Base-by-base conservation (phyloP, 1,140 invertebrate species). In the Hydropsyche tenuis region DNA sequence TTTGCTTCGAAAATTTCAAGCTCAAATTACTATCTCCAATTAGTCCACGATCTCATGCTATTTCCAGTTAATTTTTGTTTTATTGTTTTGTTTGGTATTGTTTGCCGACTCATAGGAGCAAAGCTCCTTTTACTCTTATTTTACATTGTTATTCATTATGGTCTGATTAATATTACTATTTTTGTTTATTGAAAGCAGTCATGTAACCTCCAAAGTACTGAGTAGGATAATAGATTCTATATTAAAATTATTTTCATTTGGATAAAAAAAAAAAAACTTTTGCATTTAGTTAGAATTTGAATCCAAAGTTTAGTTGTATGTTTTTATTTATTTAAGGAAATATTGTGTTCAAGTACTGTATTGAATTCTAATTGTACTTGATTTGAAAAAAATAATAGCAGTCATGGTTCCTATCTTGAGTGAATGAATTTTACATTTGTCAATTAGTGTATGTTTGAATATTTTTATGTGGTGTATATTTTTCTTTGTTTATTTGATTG, bases 391-490 rank as follows among this genome's bases (percentile, higher is more conserved):
- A 82, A 82, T 85, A 85, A 81, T 82, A 82, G 84, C 83, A 84
- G 85, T 80, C 84, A 86, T 84, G 83, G 84, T 85, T 85, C 85
- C 84, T 85, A 86, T 83, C 82, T 82, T 81, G 83, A 83, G 82
- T 83, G 73, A 77, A 85, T 85, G 83, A 70, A 30, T 66, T 84
- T 82, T 81, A 83, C 82, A 85, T 81, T 85, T 84, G 85, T 86
- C 85, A 86, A 86, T 86, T 86, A 86, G 83, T 80, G 69, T 65
- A 71, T 63, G 42, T 65, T 25, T 30, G 46, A 69, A 68, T 42
- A 20, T 69, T 65, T 42, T 43, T 43, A 16, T 68, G 56, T 20
- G 3, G 22, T 68, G 18, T 68, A 68, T 68, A 46, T 14, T 66
- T 43, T 66, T 25, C 64, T 25, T 20, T 69, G 37, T 75, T 72